Conservation (phyloP, 2,888 invertebrate species). For the Macrophya annulata region DNA sequence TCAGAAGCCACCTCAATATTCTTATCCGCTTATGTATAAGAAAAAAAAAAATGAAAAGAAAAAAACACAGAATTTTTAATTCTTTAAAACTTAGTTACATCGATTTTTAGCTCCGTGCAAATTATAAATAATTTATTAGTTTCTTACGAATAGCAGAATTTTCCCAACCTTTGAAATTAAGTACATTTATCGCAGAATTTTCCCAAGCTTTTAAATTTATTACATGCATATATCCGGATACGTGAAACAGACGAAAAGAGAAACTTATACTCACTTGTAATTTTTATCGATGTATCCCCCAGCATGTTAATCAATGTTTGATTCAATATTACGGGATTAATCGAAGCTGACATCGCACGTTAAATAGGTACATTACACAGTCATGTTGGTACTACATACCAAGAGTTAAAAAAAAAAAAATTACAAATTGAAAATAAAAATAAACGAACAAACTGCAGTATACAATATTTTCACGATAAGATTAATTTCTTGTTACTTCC, state of each 20-base stretch:
- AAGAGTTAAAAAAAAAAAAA: neutral
- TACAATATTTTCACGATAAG: neutral
- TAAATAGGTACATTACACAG: neutral
- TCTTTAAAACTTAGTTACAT: neutral
- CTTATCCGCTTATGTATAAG: neutral
- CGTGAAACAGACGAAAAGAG: neutral
- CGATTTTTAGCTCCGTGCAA: neutral
- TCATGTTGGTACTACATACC: neutral
- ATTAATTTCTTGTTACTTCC: neutral
- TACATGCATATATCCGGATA: neutral
- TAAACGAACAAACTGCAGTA: neutral
- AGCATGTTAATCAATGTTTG: neutral
- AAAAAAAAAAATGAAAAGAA: neutral
- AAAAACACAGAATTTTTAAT: neutral
- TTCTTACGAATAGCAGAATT: neutral
- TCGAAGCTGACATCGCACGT: neutral
- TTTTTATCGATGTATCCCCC: neutral
- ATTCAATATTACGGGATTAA: neutral
- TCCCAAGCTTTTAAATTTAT: neutral
- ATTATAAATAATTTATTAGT: neutral
- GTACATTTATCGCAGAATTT: neutral
- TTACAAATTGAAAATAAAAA: neutral
- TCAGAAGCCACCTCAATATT: neutral
- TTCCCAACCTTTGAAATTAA: too few species aligned
- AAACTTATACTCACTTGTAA: neutral